phyloP scores from a whole-genome alignment of 2,113 vertebrate genomes.

The Brienomyrus brachyistius region DNA sequence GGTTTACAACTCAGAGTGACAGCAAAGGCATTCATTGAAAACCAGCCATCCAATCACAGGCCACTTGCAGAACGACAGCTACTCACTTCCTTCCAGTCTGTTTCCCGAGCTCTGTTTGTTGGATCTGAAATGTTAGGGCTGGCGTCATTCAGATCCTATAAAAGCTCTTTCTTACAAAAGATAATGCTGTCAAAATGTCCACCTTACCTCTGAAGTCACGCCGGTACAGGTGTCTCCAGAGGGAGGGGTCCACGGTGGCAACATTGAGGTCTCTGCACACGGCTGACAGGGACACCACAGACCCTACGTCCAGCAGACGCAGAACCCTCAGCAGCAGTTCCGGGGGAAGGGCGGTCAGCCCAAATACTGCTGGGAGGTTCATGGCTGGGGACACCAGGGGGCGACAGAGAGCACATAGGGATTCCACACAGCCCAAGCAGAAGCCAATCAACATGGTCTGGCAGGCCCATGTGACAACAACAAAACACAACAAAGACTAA shows the following conservation, averaged over 20 bases:
- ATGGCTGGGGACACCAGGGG: conserved; percentile 58
- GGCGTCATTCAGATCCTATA: neutral
- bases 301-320: conserved; percentile 72
- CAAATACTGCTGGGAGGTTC: conserved; percentile 83
- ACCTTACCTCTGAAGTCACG: conserved; percentile 76
- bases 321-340: conserved; percentile 84
- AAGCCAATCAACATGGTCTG: neutral
- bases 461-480: neutral
- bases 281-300: conserved; percentile 69
- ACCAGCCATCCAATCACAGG: neutral
- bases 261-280: conserved; percentile 66
- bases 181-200: neutral
- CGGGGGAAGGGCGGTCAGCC: conserved; percentile 75
- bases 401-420: neutral
- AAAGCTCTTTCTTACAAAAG: neutral
- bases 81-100: conserved; percentile 60
- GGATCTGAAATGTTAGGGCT: conserved; percentile 28
- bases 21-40: neutral
- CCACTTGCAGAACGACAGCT: neutral
- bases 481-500: neutral
- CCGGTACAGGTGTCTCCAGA: conserved; percentile 84
- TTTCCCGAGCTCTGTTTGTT: conserved; percentile 40
- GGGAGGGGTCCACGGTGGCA: conserved; percentile 65
- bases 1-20: neutral
- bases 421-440: neutral